A percentile compares a stretch with the other conserved stretches of the same genome.
These are phyloP conservation scores for Sinocyclocheilus anshuiensis DNA, from an alignment of 2,113 vertebrate genomes.

Conservation along the genomic window DNA sequence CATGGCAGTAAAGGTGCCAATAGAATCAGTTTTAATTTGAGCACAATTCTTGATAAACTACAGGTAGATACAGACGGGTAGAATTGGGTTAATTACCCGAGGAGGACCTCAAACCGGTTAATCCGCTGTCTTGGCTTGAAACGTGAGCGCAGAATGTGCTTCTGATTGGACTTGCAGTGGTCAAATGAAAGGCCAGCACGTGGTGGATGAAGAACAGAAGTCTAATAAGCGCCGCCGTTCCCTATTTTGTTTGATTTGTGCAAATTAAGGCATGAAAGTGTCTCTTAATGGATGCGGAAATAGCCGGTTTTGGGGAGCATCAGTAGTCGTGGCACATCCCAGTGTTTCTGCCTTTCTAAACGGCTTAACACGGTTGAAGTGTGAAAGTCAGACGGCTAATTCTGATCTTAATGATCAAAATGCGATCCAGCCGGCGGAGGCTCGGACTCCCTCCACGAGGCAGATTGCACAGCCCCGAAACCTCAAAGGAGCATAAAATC, in stretches of 20 bases:
- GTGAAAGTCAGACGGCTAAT: slow-evolving; percentile 61
- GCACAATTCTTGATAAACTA: slow-evolving; percentile 60
- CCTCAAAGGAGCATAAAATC: slow-evolving; percentile 52
- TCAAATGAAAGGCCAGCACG: neutral
- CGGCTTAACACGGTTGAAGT: slow-evolving; percentile 48
- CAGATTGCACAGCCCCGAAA: slow-evolving; percentile 31
- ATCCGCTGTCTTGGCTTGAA: slow-evolving; percentile 18
- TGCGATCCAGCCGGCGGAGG: neutral
- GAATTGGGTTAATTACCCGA: slow-evolving; percentile 66
- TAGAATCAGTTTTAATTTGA: slow-evolving; percentile 67
- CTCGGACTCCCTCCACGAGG: neutral
- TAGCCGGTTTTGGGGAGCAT: slow-evolving; percentile 35
- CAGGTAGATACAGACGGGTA: slow-evolving; percentile 50
- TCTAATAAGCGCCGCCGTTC: neutral
- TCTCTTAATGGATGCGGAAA: slow-evolving; percentile 47
- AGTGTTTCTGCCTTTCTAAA: slow-evolving; percentile 28
- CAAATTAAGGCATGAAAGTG: slow-evolving; percentile 57
- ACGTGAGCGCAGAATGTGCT: slow-evolving; percentile 37
- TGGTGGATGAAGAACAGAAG: neutral
- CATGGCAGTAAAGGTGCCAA: slow-evolving; percentile 55
- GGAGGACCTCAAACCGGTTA: slow-evolving; percentile 56
- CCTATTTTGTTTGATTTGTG: slow-evolving; percentile 49
- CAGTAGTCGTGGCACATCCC: slow-evolving; percentile 49
- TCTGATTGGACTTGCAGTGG: slow-evolving; percentile 24
- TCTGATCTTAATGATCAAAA: slow-evolving; percentile 53